A percentile compares a stretch with the other conserved stretches of the same genome.
These are phyloP conservation scores for Drosophila bocki DNA, from an alignment of 1,140 invertebrate species.

Conservation along the genomic window DNA sequence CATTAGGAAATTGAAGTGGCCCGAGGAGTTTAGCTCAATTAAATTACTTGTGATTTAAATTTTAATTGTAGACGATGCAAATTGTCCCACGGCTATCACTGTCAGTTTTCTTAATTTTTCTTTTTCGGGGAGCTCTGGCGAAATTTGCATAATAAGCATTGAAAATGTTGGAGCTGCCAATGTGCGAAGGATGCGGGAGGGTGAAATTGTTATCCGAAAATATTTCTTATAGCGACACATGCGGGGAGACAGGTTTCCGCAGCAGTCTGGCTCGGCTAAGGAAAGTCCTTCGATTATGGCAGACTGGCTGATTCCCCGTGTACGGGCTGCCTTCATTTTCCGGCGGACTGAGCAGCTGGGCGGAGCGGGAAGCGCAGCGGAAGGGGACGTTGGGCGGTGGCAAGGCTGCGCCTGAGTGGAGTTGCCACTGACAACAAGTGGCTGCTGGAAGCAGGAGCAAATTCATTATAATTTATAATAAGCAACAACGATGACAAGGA, in stretches of 20 bases:
- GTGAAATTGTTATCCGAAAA: conserved; percentile 23
- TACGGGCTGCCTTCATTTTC: conserved; percentile 71
- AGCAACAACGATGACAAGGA: conserved; percentile 76
- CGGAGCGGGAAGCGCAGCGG: conserved; percentile 9
- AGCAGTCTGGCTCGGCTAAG: conserved; percentile 37
- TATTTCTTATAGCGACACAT: conserved; percentile 60
- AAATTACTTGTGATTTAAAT: conserved; percentile 83
- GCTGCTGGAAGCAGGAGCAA: conserved; percentile 63
- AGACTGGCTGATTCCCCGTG: conserved; percentile 48
- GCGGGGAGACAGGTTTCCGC: conserved; percentile 61
- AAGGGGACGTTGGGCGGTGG: conserved; percentile 7
- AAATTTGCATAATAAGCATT: conserved; percentile 79
- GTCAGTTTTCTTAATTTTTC: conserved; percentile 49
- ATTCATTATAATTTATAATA: conserved; percentile 84
- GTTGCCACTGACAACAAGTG: conserved; percentile 81
- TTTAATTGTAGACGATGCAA: conserved; percentile 77
- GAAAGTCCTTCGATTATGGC: conserved; percentile 77
- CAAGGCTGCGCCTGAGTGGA: conserved; percentile 28
- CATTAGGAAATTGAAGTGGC: conserved; percentile 53
- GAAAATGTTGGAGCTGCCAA: conserved; percentile 53
- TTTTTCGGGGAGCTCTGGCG: conserved; percentile 29
- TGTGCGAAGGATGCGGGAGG: conserved; percentile 14
- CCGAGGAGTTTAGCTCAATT: conserved; percentile 74
- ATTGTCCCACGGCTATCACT: conserved; percentile 64
- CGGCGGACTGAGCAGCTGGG: conserved; percentile 68